Percentiles rank a stretch among this genome's conserved stretches.
Evolutionary conservation across 2,888 invertebrate genomes (phyloP).

Genomic region (Noctua janthina): DNA sequence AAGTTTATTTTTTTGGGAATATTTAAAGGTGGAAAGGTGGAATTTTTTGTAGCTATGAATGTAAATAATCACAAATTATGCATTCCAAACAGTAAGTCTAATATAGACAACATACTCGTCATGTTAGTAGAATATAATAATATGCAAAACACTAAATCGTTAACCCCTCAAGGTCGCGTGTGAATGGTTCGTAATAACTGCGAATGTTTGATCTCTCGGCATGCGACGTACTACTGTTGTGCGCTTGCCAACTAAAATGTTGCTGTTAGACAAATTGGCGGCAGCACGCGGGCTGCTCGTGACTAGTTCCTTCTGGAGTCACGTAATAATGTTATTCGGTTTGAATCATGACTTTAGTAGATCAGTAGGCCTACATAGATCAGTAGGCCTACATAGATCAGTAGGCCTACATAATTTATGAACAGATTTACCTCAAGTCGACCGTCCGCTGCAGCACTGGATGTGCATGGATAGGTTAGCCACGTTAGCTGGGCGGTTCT

Average conservation of each 20-base stretch:
- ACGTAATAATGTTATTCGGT: neutral
- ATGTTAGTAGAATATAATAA: neutral
- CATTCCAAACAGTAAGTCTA: neutral
- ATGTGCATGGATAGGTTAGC: neutral
- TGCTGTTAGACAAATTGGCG: neutral
- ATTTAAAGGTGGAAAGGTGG: neutral
- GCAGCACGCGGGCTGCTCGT: neutral
- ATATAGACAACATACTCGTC: neutral
- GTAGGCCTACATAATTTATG: neutral
- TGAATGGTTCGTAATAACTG: slow-evolving; percentile 3
- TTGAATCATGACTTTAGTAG: neutral
- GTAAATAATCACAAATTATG: neutral
- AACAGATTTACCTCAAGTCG: neutral
- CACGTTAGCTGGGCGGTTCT: neutral
- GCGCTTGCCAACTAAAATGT: slow-evolving; percentile 34
- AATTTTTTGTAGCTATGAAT: neutral
- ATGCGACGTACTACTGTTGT: neutral
- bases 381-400: no score
- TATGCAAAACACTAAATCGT: slow-evolving; percentile 5
- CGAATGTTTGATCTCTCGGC: neutral
- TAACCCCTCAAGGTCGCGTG: slow-evolving; percentile 24
- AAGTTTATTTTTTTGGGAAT: neutral
- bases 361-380: neutral
- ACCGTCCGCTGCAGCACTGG: neutral
- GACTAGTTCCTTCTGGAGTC: neutral